A percentile compares a stretch with the other conserved stretches of the same genome.
phyloP scores from a whole-genome alignment of 2,113 vertebrate genomes.

The Spilogale gracilis region DNA sequence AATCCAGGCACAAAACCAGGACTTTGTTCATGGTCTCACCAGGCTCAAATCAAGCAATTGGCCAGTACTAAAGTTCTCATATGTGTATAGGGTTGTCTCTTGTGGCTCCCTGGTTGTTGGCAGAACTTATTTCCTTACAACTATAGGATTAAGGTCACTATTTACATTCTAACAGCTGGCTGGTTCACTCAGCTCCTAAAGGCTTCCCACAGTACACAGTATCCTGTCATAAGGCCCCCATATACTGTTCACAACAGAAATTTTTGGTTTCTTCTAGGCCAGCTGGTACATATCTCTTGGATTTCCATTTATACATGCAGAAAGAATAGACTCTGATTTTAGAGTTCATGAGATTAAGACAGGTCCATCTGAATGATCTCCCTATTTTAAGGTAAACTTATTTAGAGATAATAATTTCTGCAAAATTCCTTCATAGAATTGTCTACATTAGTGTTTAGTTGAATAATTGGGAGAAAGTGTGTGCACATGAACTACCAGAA shows the following conservation, averaged over 20 bases:
- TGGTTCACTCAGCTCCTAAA: neutral
- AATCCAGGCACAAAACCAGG: neutral
- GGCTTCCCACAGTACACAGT: neutral
- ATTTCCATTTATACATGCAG: neutral
- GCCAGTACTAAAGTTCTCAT: neutral
- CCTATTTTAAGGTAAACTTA: neutral
- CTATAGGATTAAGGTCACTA: too few species aligned
- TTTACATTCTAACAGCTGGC: neutral
- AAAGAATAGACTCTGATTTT: neutral
- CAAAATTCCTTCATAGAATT: neutral
- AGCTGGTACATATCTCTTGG: neutral
- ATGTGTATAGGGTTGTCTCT: neutral
- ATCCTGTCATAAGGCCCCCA: neutral
- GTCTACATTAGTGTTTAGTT: neutral
- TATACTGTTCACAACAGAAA: neutral
- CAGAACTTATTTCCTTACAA: neutral
- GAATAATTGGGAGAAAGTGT: neutral
- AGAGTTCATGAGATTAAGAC: neutral
- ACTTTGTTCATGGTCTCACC: neutral
- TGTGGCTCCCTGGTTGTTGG: neutral
- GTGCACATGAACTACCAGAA: neutral
- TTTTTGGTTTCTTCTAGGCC: neutral
- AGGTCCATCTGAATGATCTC: neutral
- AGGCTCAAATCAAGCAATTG: neutral
- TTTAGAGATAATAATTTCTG: neutral